Conservation (phyloP, 1,140 invertebrate genomes). For the Pectinophora gossypiella region DNA sequence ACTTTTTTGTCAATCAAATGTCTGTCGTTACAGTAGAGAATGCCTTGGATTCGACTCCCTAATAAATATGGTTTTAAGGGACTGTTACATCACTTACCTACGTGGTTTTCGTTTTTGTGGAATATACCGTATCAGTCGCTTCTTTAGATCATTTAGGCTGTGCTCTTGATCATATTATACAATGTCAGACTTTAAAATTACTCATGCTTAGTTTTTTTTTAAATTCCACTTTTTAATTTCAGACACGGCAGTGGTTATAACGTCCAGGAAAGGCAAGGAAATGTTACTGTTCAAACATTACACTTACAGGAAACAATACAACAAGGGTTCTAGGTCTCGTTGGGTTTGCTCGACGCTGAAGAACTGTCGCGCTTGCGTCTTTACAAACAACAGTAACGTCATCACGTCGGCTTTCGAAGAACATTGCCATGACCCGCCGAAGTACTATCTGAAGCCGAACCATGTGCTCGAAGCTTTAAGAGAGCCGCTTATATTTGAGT, state of each 20-base stretch:
- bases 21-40: no score
- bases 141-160: no score
- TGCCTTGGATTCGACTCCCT: no score
- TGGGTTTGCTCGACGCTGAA: slow-evolving; percentile 64
- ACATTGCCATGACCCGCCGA: slow-evolving; percentile 52
- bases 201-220: no score
- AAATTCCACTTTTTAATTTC: slow-evolving; percentile 5
- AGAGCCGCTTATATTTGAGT: slow-evolving; percentile 30
- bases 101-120: no score
- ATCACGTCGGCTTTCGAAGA: slow-evolving; percentile 46
- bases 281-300: slow-evolving; percentile 53
- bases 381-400: slow-evolving; percentile 42
- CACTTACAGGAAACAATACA: slow-evolving; percentile 58
- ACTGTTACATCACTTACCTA: no score
- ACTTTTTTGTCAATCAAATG: no score
- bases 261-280: slow-evolving; percentile 57
- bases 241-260: slow-evolving; percentile 55
- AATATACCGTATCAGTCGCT: no score
- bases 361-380: slow-evolving; percentile 50
- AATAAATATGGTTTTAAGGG: no score
- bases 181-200: no score
- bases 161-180: no score
- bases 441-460: slow-evolving; percentile 52
- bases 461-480: slow-evolving; percentile 45
- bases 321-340: slow-evolving; percentile 29